Evolutionary conservation across 2,797 vertebrate species (phyloP).

Genomic region (Tarsius wallacei): DNA sequence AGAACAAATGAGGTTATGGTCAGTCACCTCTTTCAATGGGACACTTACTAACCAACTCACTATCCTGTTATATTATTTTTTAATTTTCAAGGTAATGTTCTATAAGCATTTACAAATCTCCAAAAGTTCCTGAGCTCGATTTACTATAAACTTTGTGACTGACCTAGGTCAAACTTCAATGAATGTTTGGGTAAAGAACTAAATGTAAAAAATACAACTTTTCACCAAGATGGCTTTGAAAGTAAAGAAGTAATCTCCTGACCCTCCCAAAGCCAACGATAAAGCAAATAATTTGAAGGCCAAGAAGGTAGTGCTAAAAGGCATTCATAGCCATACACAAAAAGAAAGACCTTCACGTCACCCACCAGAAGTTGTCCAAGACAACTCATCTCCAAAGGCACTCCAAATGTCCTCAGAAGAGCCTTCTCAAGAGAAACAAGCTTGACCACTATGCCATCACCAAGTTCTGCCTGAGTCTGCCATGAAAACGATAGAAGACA

Average conservation of each 20-base stretch:
- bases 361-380: accelerated
- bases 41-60: neutral
- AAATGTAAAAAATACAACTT: neutral
- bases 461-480: neutral
- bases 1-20: neutral
- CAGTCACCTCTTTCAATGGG: neutral
- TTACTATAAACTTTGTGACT: neutral
- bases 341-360: neutral
- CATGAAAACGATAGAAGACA: neutral
- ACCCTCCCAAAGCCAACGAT: neutral
- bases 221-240: neutral
- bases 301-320: neutral
- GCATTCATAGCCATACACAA: neutral
- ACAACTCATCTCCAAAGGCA: neutral
- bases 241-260: neutral
- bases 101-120: neutral
- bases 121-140: neutral
- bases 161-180: neutral
- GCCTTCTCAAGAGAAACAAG: neutral
- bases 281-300: neutral
- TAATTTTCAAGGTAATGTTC: neutral
- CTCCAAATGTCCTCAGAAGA: neutral
- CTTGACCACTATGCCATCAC: too few relatives aligned
- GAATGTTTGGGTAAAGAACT: neutral
- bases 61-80: neutral